Conservation (phyloP, 1,140 invertebrate species). For the Ceratitis capitata region DNA sequence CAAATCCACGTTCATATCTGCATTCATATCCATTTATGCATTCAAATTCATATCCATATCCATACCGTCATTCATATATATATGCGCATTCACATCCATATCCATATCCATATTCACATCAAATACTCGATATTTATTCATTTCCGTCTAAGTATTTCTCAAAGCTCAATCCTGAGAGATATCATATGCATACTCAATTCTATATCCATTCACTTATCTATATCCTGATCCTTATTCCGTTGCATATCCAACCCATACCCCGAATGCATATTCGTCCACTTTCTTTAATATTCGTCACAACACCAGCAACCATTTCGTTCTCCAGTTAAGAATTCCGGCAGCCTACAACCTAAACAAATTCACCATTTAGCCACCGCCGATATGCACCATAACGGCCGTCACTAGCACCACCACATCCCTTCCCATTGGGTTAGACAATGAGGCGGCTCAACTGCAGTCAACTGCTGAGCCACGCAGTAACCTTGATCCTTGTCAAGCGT, state of each 20-base stretch:
- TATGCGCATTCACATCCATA: not conserved
- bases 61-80: not conserved
- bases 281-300: not conserved
- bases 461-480: constrained; percentile 43
- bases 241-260: not conserved
- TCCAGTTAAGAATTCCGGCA: not conserved
- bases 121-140: not conserved
- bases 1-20: not conserved
- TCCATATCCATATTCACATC: not conserved
- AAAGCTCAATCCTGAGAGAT: too few relatives aligned
- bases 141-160: too few relatives aligned
- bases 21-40: not conserved
- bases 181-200: not conserved
- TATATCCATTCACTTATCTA: not conserved
- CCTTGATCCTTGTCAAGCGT: constrained; percentile 64
- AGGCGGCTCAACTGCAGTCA: not conserved
- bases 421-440: not conserved
- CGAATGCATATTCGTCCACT: not conserved
- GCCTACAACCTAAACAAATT: not conserved
- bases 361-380: not conserved
- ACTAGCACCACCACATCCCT: not conserved
- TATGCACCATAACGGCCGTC: not conserved
- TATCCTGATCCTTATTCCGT: not conserved
- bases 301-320: not conserved
- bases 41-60: not conserved